These are phyloP conservation scores for Beroe forskalii DNA, from an alignment of 37 sponge, comb jelly and placozoan genomes.

Conservation along the genomic window DNA sequence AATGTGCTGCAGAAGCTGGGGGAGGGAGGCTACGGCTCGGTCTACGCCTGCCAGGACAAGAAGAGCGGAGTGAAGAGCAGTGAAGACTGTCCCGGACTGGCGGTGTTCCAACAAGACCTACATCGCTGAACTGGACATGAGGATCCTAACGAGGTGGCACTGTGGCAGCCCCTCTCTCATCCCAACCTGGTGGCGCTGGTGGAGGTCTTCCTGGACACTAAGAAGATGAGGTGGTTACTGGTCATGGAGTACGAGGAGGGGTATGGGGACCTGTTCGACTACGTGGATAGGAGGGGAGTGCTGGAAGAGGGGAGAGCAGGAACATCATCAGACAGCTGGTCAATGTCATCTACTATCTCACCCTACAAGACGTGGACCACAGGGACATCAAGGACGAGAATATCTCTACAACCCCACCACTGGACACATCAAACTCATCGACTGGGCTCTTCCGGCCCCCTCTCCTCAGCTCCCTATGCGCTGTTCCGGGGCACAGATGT, in stretches of 20 bases:
- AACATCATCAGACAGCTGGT: constrained; percentile 33
- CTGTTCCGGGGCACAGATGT: constrained; percentile 16
- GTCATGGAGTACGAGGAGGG: constrained; percentile 25
- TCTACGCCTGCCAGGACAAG: background rate
- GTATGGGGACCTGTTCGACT: background rate
- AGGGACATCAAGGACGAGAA: constrained; percentile 52
- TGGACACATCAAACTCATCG: constrained; percentile 18
- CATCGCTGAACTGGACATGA: too few relatives aligned
- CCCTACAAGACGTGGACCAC: constrained; percentile 1
- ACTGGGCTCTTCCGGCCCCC: constrained; percentile 4
- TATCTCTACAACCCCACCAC: constrained; percentile 45
- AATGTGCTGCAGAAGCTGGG: constrained; percentile 4
- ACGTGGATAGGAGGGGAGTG: background rate
- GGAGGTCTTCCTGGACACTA: background rate
- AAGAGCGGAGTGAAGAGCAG: background rate
- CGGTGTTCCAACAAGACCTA: background rate
- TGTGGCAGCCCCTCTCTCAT: constrained; percentile 1
- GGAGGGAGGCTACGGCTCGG: constrained; percentile 30
- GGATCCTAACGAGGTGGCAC: background rate
- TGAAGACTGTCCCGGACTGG: background rate
- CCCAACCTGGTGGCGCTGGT: background rate
- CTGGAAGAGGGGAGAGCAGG: background rate
- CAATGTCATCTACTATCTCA: background rate
- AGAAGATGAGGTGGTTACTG: background rate
- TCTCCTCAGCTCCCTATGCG: background rate